Base-by-base conservation (phyloP, 2,888 invertebrate genomes). In the Diarsia brunnea region DNA sequence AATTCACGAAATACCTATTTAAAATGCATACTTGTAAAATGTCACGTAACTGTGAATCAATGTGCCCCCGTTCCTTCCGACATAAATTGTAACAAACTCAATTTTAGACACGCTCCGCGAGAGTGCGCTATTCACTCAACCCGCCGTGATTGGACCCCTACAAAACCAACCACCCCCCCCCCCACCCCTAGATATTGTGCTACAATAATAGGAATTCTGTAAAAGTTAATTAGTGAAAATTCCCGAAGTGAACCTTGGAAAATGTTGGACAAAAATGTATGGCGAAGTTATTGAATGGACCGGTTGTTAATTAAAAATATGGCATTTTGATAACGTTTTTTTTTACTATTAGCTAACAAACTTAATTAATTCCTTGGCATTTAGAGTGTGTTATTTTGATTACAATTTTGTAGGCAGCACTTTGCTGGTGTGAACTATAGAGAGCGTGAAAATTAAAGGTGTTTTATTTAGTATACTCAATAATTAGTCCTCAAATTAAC, bases 71-170 rank as follows among this genome's bases (percentile, higher is more conserved):
- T 78, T 66, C 63, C 74, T 71, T 63, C 85, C 79, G 84, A 87
- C 83, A 86, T 87, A 93, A 93, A 93, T 93, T 92, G 92, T 89
- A 87, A 89, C 89, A 91, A 93, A 94, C 90, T 93, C 92, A 91
- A 93, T 94, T 94, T 92, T 82, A 69, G 61, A 69, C 73, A 63
- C 80, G 68, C 82, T 78, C 47, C 71, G 75, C 71, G 72, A 58
- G 67, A 79, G 77, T 69, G 67, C 73, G 76, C 75, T 73, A 65
- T 75, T 77, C 75, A 71, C 78, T 75, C 69, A 73, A 67, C 73
- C 69, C 72, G 27, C 65, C 73, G 38, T 73, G 67, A 78, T 81
- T 75, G 78, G 67, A 31, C 63, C 67, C 80, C 80, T 70, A 60
- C 70, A 75, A 84, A 75, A 81, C 77, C 69, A 68, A 58, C 67